Conservation (phyloP, 1,140 invertebrate species). For the Drosophila micromelanica region DNA sequence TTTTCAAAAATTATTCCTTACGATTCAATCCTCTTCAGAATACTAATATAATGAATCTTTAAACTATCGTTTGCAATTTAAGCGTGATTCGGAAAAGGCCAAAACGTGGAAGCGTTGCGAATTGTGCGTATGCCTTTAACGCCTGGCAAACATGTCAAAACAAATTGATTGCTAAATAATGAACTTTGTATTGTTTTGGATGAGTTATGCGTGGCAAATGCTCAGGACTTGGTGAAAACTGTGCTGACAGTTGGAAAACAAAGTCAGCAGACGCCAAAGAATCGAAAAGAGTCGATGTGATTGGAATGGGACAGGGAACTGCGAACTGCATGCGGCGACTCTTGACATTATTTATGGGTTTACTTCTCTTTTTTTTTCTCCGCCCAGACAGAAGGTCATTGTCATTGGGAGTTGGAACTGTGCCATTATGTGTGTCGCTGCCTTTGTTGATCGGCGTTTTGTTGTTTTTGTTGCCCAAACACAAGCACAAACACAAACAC, state of each 20-base stretch:
- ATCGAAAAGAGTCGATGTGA: constrained; percentile 5
- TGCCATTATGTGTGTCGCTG: constrained; percentile 38
- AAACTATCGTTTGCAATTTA: not conserved
- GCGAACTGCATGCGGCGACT: constrained; percentile 31
- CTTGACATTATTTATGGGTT: constrained; percentile 68
- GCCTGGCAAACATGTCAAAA: constrained; percentile 61
- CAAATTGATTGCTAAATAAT: constrained; percentile 78
- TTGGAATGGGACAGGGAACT: not conserved
- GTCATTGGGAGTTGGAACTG: constrained; percentile 39
- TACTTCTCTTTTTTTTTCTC: constrained; percentile 44
- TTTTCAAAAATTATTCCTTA: not conserved
- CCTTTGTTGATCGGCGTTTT: constrained; percentile 52
- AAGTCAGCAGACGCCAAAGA: constrained; percentile 46
- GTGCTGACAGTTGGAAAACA: constrained; percentile 49
- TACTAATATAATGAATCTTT: not conserved
- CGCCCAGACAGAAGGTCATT: constrained; percentile 69
- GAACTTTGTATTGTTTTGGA: constrained; percentile 73
- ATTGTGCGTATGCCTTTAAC: constrained; percentile 32
- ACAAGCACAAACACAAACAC: constrained; percentile 9
- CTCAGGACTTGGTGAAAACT: constrained; percentile 40
- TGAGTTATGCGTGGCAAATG: constrained; percentile 64
- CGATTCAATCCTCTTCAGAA: not conserved
- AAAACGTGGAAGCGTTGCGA: constrained; percentile 47
- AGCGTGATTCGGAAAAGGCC: not conserved
- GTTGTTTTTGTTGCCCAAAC: constrained; percentile 34